Base-by-base conservation (phyloP, 1,140 invertebrate species). In the Akabosia matsudoensis region DNA sequence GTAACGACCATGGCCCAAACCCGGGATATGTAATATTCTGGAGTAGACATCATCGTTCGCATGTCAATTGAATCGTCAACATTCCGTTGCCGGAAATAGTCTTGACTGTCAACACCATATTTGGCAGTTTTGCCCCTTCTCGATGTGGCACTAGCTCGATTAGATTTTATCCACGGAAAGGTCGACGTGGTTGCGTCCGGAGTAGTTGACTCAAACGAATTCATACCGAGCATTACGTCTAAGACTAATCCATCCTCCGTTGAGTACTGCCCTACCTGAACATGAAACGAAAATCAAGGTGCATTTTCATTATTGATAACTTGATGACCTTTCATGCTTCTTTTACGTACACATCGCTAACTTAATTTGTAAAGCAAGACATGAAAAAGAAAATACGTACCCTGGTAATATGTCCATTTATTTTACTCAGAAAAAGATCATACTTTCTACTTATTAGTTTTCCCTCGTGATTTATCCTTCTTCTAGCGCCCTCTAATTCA, bases 1-100 rank as follows among this genome's bases (percentile, higher is more conserved):
- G 84, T 76, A 1, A 84, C 82, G 10, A 82, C 80, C 56, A 84
- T 79, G 10, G 84, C 83, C 84, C 84, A 85, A 0, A 83, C 80
- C 31, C 84, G 76, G 0, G 82, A 82, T 37, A 85, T 77, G 79
- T 83, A 85, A 10, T 81, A 78, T 61, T 80, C 80, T 13, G 83
- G 81, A 22, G 81, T 64, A 31, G 79, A 79, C 73, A 77, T 73
- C 70, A 74, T 77, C 1, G 45, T 33, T 22, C 73, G 22, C 61
- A 80, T 76, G 75, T 81, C 74, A 0, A 79, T 79, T 7, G 56
- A 52, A 70, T 54, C 37, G 31, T 75, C 64, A n/a, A n/a, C 37
- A 37, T 51, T 54, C 10, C 37, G 56, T 56, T 34, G 33, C 51
- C 78, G 31, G 4, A 72, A 70, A 74, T 71, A 76, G 13, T 76